A percentile compares a stretch with the other conserved stretches of the same genome.
These are phyloP conservation scores for Pollenia amentaria DNA, from an alignment of 2,888 invertebrate genomes.

Conservation along the genomic window DNA sequence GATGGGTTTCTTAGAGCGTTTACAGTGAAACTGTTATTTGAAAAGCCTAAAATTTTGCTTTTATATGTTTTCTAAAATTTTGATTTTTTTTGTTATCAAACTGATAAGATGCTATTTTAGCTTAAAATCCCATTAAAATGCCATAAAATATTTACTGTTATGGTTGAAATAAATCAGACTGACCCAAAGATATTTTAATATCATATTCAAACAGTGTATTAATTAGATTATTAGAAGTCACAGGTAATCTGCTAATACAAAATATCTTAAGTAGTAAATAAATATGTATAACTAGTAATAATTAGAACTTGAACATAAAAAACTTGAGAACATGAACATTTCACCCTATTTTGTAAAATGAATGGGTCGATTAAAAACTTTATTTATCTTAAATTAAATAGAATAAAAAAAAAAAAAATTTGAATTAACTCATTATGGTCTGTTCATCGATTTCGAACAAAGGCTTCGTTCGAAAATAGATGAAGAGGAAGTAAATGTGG, in stretches of 20 bases:
- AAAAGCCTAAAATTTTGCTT: neutral
- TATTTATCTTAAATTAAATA: too few species aligned
- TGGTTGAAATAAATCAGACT: slow-evolving; percentile 33
- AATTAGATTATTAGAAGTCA: slow-evolving; percentile 1
- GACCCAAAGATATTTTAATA: slow-evolving; percentile 30
- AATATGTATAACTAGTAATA: too few species aligned
- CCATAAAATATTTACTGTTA: slow-evolving; percentile 37
- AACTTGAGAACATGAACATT: too few species aligned
- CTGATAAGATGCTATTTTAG: slow-evolving; percentile 15
- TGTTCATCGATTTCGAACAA: too few species aligned
- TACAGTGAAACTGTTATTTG: slow-evolving; percentile 41
- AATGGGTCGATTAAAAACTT: too few species aligned
- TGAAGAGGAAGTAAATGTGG: too few species aligned
- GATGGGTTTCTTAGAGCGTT: neutral
- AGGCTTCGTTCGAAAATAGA: too few species aligned
- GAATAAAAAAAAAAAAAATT: too few species aligned
- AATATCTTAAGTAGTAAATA: too few species aligned
- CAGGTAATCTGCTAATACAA: neutral
- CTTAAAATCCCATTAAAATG: neutral
- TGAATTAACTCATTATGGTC: too few species aligned
- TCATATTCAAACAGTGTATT: neutral
- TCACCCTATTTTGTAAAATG: too few species aligned
- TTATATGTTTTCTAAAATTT: slow-evolving; percentile 30
- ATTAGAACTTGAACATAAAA: too few species aligned
- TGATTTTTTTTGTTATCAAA: neutral